These are phyloP conservation scores for Eristalis arbustorum DNA, from an alignment of 2,888 invertebrate species.

Conservation along the genomic window DNA sequence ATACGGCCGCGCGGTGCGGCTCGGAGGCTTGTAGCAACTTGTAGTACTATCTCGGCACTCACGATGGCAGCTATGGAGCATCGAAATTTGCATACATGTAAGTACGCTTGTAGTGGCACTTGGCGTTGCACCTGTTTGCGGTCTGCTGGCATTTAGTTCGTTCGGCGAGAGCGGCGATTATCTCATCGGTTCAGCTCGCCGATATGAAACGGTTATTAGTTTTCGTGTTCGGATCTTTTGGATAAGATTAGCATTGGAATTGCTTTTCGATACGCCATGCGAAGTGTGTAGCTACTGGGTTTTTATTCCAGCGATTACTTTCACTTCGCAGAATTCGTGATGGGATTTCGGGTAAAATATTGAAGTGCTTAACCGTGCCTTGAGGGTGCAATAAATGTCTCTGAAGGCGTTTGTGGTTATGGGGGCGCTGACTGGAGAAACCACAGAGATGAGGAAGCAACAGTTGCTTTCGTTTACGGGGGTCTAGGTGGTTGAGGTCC, in stretches of 20 bases:
- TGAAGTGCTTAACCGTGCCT: background rate
- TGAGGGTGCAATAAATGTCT: background rate
- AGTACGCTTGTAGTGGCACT: constrained; percentile 8
- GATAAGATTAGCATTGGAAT: constrained; percentile 61
- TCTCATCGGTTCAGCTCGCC: constrained; percentile 31
- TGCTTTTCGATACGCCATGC: constrained; percentile 4
- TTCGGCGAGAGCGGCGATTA: constrained; percentile 40
- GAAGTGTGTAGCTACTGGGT: constrained; percentile 16
- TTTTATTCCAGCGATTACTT: constrained; percentile 16
- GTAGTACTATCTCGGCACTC: constrained; percentile 15
- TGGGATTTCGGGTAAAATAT: background rate
- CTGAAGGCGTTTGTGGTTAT: background rate
- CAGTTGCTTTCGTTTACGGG: no score
- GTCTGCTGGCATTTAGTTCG: constrained; percentile 1
- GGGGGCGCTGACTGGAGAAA: no score
- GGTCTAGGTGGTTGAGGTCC: no score
- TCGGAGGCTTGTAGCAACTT: constrained; percentile 9
- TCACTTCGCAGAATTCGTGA: constrained; percentile 6
- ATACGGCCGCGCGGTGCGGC: background rate
- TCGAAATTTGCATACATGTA: constrained; percentile 48
- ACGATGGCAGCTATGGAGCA: constrained; percentile 19
- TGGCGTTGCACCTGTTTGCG: background rate
- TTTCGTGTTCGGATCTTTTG: constrained; percentile 30
- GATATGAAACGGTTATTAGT: constrained; percentile 47
- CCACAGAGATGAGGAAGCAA: no score